Evolutionary conservation across 2,113 vertebrate genomes (phyloP).

Genomic region (Xenus cinereus): DNA sequence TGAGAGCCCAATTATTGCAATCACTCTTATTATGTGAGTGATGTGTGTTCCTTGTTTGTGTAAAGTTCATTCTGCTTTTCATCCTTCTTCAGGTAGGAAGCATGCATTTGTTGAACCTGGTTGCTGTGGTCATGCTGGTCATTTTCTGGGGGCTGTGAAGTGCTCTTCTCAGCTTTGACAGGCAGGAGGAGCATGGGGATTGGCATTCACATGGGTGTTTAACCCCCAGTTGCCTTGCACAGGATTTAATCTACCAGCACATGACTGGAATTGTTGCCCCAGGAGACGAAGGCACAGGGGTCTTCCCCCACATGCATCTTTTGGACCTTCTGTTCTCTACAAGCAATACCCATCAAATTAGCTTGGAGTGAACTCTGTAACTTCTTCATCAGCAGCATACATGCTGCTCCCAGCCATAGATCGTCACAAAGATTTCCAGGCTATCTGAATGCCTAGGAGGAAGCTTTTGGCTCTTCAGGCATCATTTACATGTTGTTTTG

Average conservation of each 20-base stretch:
- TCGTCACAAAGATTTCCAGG: neutral
- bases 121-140: neutral
- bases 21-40: neutral
- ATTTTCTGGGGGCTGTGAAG: neutral
- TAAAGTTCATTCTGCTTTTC: neutral
- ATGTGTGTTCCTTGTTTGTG: accelerated
- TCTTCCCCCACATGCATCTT: accelerated
- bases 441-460: neutral
- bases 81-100: neutral
- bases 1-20: neutral
- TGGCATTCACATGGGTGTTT: neutral
- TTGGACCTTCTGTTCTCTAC: neutral
- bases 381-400: neutral
- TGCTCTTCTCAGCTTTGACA: neutral
- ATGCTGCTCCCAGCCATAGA: neutral
- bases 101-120: neutral
- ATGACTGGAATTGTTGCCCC: neutral
- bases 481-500: neutral
- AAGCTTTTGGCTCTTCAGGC: neutral
- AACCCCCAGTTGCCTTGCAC: neutral
- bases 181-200: neutral
- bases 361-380: neutral
- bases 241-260: neutral
- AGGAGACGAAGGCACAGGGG: neutral
- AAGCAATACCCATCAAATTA: neutral